Conservation (phyloP, 1,140 invertebrate species). For the Bactericera cockerelli region DNA sequence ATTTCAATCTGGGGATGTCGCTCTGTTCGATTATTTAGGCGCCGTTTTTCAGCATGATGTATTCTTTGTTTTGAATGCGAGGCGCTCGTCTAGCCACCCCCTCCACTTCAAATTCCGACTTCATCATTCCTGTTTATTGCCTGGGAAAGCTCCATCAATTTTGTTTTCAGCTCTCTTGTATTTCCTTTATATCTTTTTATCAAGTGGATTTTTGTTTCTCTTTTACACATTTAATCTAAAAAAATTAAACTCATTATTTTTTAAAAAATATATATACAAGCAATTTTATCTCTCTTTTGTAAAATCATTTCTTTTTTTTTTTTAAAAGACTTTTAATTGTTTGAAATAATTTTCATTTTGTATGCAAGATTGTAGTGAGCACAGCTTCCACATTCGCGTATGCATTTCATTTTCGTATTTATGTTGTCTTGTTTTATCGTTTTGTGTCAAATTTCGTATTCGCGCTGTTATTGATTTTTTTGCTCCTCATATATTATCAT, state of each 20-base stretch:
- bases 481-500: neutral
- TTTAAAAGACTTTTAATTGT: neutral
- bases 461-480: slow-evolving; percentile 8
- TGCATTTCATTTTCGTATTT: neutral
- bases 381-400: neutral
- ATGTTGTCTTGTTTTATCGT: neutral
- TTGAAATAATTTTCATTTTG: neutral
- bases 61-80: slow-evolving; percentile 13
- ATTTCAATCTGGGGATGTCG: neutral
- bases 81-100: neutral
- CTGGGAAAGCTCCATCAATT: slow-evolving; percentile 9
- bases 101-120: slow-evolving; percentile 4
- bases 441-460: slow-evolving; percentile 1
- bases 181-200: slow-evolving; percentile 2
- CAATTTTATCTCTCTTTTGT: neutral
- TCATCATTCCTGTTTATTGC: slow-evolving; percentile 9
- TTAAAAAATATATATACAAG: neutral
- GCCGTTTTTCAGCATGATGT: slow-evolving; percentile 10
- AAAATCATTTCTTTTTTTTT: neutral
- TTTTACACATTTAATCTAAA: neutral
- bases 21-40: slow-evolving; percentile 8
- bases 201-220: slow-evolving; percentile 3
- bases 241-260: neutral
- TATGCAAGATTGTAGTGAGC: neutral
- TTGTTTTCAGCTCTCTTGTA: neutral